These are phyloP conservation scores for Chalcis sispes DNA, from an alignment of 2,888 invertebrate species.

Conservation along the genomic window DNA sequence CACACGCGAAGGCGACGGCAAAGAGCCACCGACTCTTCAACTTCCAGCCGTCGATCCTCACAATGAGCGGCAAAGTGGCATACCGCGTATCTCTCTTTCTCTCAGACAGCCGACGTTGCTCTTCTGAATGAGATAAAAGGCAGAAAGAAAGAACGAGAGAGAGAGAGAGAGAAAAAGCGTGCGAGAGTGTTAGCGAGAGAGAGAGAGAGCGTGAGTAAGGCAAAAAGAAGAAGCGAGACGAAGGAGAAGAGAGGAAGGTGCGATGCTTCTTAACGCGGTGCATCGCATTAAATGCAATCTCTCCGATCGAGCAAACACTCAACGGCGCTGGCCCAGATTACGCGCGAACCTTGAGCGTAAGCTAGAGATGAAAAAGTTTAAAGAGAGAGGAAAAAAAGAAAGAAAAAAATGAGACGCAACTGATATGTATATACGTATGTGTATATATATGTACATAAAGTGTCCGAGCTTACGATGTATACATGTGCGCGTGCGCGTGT, in stretches of 20 bases:
- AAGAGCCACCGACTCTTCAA: neutral
- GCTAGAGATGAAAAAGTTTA: too few relatives aligned
- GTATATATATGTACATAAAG: too few relatives aligned
- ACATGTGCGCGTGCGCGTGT: slow-evolving; percentile 28
- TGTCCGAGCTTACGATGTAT: too few relatives aligned
- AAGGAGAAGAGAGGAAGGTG: slow-evolving; percentile 13
- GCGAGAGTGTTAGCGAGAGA: neutral
- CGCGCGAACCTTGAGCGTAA: slow-evolving; percentile 56
- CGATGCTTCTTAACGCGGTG: slow-evolving; percentile 34
- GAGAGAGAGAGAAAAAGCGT: slow-evolving; percentile 16
- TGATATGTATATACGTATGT: too few relatives aligned
- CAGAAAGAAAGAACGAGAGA: neutral
- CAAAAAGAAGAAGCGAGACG: neutral
- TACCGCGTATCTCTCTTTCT: neutral
- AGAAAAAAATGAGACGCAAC: too few relatives aligned
- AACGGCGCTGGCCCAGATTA: slow-evolving; percentile 66
- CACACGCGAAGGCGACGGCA: neutral
- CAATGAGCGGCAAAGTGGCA: slow-evolving; percentile 38
- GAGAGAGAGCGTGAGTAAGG: neutral
- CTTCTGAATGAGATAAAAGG: slow-evolving; percentile 15
- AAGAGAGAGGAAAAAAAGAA: too few relatives aligned
- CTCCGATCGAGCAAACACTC: slow-evolving; percentile 67
- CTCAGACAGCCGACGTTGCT: neutral
- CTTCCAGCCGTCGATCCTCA: neutral
- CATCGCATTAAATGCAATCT: slow-evolving; percentile 68